A percentile compares a stretch with the other conserved stretches of the same genome.
Conservation (phyloP, 2,113 vertebrate genomes). For the Chlamydotis undulata region DNA sequence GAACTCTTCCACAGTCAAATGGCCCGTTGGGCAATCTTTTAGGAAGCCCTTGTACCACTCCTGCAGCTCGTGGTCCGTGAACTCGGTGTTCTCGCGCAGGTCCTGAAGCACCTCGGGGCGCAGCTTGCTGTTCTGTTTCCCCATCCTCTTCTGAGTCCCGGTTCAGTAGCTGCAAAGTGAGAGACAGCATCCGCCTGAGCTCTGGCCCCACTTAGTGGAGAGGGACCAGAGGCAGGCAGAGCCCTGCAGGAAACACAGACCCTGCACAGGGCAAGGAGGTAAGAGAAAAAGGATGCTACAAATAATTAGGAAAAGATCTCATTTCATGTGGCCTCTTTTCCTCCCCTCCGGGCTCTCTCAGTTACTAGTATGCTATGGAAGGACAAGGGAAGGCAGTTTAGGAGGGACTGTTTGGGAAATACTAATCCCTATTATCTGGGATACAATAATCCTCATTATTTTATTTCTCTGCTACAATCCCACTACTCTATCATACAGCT, state of each 20-base stretch:
- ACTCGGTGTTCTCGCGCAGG: slow-evolving; percentile 87
- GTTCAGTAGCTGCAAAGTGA: slow-evolving; percentile 49
- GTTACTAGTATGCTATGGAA: not conserved
- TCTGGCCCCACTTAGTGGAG: not conserved
- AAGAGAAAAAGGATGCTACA: not conserved
- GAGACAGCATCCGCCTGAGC: not conserved
- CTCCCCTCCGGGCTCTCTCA: not conserved
- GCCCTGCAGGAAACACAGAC: not conserved
- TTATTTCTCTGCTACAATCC: not conserved
- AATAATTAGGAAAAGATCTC: not conserved
- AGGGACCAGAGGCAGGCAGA: not conserved
- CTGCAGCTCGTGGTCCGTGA: slow-evolving; percentile 89
- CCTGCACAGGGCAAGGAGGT: not conserved
- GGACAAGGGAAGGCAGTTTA: not conserved
- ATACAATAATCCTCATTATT: not conserved
- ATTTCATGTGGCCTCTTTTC: not conserved
- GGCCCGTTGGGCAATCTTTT: slow-evolving; percentile 88
- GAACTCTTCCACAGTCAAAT: slow-evolving; percentile 88
- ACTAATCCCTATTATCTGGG: not conserved
- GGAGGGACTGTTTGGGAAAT: not conserved
- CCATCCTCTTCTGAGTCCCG: slow-evolving; percentile 70
- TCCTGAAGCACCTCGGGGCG: slow-evolving; percentile 88
- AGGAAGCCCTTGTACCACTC: slow-evolving; percentile 92
- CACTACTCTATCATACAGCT: not conserved
- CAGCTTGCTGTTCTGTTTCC: slow-evolving; percentile 90